These are phyloP conservation scores for Myrmecophaga tridactyla DNA, from an alignment of 2,113 vertebrate genomes.

Conservation along the genomic window DNA sequence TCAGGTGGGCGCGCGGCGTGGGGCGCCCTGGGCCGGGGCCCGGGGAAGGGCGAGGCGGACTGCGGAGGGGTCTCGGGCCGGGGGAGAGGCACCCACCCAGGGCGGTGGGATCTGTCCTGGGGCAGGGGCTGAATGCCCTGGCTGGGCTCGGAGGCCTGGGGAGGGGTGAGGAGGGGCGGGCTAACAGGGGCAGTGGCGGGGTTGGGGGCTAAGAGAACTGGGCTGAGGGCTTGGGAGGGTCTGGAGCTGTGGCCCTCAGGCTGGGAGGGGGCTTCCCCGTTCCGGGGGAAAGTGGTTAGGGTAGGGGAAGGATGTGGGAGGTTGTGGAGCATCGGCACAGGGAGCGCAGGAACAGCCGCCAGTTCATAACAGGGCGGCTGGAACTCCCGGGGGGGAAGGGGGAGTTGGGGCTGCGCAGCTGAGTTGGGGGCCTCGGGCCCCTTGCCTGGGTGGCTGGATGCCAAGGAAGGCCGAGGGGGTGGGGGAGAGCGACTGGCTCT, in stretches of 20 bases:
- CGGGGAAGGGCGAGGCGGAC: background rate
- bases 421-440: constrained; percentile 51
- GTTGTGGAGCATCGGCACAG: background rate
- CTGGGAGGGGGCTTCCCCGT: background rate
- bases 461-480: constrained; percentile 23
- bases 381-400: constrained; percentile 6
- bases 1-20: constrained; percentile 89
- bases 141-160: background rate
- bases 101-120: background rate
- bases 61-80: background rate
- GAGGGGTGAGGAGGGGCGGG: background rate
- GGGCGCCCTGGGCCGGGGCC: too few species aligned
- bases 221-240: background rate
- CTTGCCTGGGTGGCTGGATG: constrained; percentile 41
- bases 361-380: constrained; percentile 28
- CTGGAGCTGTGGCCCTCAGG: background rate
- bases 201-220: background rate
- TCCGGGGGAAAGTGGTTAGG: background rate
- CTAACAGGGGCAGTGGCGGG: background rate
- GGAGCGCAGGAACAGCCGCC: background rate
- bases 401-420: background rate
- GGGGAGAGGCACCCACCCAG: background rate
- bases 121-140: background rate
- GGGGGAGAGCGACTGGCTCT: background rate
- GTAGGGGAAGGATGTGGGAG: background rate